Percentiles rank a stretch among this genome's conserved stretches.
These are phyloP conservation scores for Bugula neritina DNA, from an alignment of 2,888 invertebrate genomes.

Conservation along the genomic window DNA sequence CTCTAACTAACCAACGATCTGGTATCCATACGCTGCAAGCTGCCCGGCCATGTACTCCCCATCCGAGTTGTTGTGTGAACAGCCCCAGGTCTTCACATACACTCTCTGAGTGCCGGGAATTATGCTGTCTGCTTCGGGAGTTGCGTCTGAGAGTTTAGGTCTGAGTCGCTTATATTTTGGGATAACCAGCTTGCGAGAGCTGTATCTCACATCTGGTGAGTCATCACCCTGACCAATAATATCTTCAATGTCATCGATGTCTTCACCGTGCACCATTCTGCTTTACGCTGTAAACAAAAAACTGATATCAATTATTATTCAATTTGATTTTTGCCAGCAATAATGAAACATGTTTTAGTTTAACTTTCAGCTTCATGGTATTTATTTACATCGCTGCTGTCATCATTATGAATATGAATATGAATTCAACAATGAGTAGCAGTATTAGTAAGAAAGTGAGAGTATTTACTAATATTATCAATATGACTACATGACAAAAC, in stretches of 20 bases:
- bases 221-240: slow-evolving; percentile 35
- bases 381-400: too few species aligned
- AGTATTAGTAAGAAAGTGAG: too few species aligned
- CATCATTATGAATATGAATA: too few species aligned
- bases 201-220: slow-evolving; percentile 33
- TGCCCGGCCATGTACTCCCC: slow-evolving; percentile 98
- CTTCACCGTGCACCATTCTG: background rate
- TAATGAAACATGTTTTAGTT: too few species aligned
- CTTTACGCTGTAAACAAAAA: too few species aligned
- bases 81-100: slow-evolving; percentile 92
- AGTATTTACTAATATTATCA: too few species aligned
- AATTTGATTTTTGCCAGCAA: too few species aligned
- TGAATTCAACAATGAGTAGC: too few species aligned
- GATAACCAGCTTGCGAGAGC: slow-evolving; percentile 35
- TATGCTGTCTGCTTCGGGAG: slow-evolving; percentile 26
- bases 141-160: slow-evolving; percentile 23
- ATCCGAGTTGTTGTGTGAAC: slow-evolving; percentile 94
- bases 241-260: slow-evolving; percentile 44
- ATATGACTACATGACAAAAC: too few species aligned
- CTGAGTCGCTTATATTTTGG: slow-evolving; percentile 34
- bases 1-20: slow-evolving; percentile 63
- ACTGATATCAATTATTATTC: too few species aligned
- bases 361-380: too few species aligned
- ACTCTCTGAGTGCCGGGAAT: slow-evolving; percentile 66
- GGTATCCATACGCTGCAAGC: slow-evolving; percentile 79